These are phyloP conservation scores for Ashinkailepas kermadecensis DNA, from an alignment of 2,888 invertebrate genomes.

Conservation along the genomic window DNA sequence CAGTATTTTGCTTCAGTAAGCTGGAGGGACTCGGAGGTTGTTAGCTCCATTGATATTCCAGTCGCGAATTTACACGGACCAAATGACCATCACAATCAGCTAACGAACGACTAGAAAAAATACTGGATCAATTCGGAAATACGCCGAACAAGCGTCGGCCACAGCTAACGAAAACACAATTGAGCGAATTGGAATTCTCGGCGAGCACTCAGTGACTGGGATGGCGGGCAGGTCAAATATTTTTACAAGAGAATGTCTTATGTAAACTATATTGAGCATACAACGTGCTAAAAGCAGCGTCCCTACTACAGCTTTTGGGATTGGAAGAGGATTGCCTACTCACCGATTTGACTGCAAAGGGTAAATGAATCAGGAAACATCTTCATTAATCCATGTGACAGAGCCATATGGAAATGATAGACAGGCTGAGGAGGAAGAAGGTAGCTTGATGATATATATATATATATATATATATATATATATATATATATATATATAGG, in stretches of 20 bases:
- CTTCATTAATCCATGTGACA: no score
- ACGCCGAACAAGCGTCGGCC: background rate
- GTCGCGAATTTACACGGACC: constrained; percentile 3
- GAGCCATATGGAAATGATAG: no score
- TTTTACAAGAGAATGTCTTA: background rate
- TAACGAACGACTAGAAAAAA: constrained; percentile 15
- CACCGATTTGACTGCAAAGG: no score
- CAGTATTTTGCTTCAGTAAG: background rate
- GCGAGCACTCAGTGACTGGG: background rate
- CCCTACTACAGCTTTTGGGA: no score
- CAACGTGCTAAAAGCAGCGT: background rate
- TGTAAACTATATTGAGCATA: background rate
- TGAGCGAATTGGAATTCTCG: background rate
- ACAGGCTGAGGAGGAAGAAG: no score
- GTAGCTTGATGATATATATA: no score
- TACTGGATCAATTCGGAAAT: background rate
- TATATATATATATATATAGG: no score
- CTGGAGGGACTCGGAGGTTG: background rate
- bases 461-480: no score
- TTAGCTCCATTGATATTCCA: constrained; percentile 12
- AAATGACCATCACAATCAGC: constrained; percentile 17
- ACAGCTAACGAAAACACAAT: constrained; percentile 17
- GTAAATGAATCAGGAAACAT: no score
- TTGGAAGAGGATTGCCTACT: no score
- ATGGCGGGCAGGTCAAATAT: constrained; percentile 7